Conservation (phyloP, 2,797 vertebrate species). For the Lindbergichthys nudifrons region DNA sequence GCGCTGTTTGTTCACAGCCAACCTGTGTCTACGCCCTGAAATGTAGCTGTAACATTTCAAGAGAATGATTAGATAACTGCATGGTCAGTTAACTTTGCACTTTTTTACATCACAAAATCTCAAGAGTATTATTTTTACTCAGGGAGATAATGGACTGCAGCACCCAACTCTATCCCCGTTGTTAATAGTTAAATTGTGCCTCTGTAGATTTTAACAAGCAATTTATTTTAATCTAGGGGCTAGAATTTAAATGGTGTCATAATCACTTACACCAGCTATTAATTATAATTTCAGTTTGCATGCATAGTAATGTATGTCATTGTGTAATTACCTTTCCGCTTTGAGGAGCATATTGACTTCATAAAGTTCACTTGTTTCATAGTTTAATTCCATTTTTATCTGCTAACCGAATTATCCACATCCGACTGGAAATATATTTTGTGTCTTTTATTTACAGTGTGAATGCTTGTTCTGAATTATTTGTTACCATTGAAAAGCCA, state of each 20-base stretch:
- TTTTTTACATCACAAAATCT: conserved; percentile 7
- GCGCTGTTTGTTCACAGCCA: conserved; percentile 21
- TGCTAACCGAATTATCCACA: conserved; percentile 21
- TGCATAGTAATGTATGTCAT: conserved; percentile 16
- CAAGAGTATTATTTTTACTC: conserved; percentile 21
- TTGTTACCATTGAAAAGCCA: conserved; percentile 6
- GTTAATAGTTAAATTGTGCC: conserved; percentile 42
- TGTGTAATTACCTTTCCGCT: conserved; percentile 31
- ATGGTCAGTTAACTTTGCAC: conserved; percentile 7
- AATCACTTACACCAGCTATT: conserved; percentile 36
- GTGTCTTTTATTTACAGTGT: not conserved
- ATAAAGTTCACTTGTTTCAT: conserved; percentile 8
- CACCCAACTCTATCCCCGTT: not conserved
- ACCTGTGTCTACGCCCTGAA: conserved; percentile 1
- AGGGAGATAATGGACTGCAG: conserved; percentile 27
- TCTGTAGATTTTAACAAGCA: conserved; percentile 46
- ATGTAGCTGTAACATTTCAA: not conserved
- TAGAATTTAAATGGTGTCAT: conserved; percentile 42
- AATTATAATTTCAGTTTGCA: conserved; percentile 38
- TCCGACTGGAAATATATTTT: not conserved
- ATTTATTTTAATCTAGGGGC: conserved; percentile 52
- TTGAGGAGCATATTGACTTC: conserved; percentile 26
- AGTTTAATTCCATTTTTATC: conserved; percentile 13
- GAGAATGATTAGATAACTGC: conserved; percentile 13
- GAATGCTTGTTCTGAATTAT: not conserved